Evolutionary conservation across 2,113 vertebrate genomes (phyloP).

Genomic region (Daubentonia madagascariensis): DNA sequence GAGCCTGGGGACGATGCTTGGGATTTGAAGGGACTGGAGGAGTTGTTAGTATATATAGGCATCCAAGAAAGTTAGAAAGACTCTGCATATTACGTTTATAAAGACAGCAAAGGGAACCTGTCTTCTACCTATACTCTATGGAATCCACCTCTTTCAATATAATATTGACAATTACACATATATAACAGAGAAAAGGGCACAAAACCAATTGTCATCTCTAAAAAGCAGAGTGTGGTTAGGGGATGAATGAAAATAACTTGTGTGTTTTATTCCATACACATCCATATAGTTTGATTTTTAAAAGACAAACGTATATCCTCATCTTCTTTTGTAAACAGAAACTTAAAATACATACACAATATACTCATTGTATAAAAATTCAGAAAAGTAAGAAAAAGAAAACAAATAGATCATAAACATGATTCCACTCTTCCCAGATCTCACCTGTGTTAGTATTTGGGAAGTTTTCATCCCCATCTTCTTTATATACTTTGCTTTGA

Average conservation of each 20-base stretch:
- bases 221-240: background rate
- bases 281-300: background rate
- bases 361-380: background rate
- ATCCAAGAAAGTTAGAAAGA: background rate
- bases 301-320: background rate
- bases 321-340: constrained; percentile 19
- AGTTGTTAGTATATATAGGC: background rate
- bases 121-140: background rate
- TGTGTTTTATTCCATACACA: background rate
- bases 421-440: background rate
- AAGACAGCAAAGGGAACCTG: background rate
- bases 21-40: background rate
- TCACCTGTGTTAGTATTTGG: background rate
- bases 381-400: constrained; percentile 45
- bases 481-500: background rate
- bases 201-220: background rate
- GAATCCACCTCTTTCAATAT: background rate
- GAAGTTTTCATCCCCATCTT: background rate
- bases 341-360: background rate
- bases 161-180: background rate
- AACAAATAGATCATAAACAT: background rate
- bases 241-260: background rate
- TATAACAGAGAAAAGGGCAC: background rate
- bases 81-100: background rate
- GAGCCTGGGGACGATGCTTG: background rate